Base-by-base conservation (phyloP, 2,888 invertebrate genomes). In the Automeris io region DNA sequence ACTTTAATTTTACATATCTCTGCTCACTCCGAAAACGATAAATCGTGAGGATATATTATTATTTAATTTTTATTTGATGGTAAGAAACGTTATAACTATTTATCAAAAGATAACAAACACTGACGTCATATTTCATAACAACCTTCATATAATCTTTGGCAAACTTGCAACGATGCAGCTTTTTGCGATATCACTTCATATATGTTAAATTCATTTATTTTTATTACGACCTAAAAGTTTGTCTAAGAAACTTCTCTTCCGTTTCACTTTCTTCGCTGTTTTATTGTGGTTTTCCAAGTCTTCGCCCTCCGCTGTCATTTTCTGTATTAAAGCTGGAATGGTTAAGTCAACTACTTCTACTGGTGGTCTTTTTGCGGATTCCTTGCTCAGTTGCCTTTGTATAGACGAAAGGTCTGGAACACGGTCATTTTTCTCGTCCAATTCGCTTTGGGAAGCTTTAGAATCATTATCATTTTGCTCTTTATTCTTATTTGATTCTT, bases 231-330 rank as follows among this genome's bases (percentile, higher is more conserved):
- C 83, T 46, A 86, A 61, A 32, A 86, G 69, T 60, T 86, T 86
- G 51, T 86, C 85, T 40, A 86, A 49, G 56, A 86, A 85, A 69
- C 85, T 86, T 44, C 85, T 65, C 75, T 83, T 86, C 59, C 83
- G 67, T 54, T 86, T 86, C 5, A 86, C 75, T 56, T 85, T 86
- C 46, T 73, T 82, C 12, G 61, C 57, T 32, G 59, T 61, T 40
- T 66, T 71, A 39, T 60, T 68, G 40, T 72, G 63, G 38, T 55
- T 70, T 48, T 80, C 80, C 46, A 76, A 51, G 41, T 62, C 65
- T 5, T 82, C 78, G 9, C 61, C 81, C 41, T 86, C 82, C 2
- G 50, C 58, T 24, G 70, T 74, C 62, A 86, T 85, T 53, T 82
- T 83, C 37, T 82, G 62, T 56, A 86, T 61, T 50, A 86, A 63